These are phyloP conservation scores for Micropoecilia bifurca DNA, from an alignment of 2,797 vertebrate species.

Conservation along the genomic window DNA sequence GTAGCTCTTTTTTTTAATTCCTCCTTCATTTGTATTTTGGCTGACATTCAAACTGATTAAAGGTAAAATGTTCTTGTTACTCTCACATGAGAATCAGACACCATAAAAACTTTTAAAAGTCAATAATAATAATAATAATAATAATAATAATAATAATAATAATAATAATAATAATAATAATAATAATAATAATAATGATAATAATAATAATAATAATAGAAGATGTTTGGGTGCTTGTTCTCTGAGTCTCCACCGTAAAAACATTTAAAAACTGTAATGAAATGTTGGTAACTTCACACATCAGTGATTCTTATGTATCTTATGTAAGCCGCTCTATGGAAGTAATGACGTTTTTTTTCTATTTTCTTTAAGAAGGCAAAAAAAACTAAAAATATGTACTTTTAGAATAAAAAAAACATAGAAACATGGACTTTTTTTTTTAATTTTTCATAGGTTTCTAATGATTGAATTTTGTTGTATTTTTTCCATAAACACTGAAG, in stretches of 20 bases:
- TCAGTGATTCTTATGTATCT: background rate
- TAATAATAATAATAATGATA: too few species aligned
- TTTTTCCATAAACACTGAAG: background rate
- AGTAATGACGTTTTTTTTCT: too few species aligned
- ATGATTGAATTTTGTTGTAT: background rate
- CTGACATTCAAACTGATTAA: background rate
- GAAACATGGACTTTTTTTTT: background rate
- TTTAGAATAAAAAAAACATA: background rate
- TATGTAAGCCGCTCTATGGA: too few species aligned
- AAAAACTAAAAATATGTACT: background rate
- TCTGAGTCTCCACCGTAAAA: too few species aligned
- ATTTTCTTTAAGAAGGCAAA: background rate
- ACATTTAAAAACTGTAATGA: background rate
- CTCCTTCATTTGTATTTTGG: background rate
- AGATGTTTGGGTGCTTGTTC: too few species aligned
- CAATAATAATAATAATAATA: too few species aligned
- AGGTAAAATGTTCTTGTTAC: background rate
- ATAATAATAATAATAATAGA: too few species aligned
- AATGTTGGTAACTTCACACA: background rate
- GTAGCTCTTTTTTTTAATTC: background rate
- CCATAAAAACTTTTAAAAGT: too few species aligned
- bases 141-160: too few species aligned
- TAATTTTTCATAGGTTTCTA: background rate
- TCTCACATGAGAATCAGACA: too few species aligned
- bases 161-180: too few species aligned